Percentiles rank a stretch among this genome's conserved stretches.
Evolutionary conservation across 2,888 invertebrate genomes (phyloP).

Genomic region (Dynastes grantii): DNA sequence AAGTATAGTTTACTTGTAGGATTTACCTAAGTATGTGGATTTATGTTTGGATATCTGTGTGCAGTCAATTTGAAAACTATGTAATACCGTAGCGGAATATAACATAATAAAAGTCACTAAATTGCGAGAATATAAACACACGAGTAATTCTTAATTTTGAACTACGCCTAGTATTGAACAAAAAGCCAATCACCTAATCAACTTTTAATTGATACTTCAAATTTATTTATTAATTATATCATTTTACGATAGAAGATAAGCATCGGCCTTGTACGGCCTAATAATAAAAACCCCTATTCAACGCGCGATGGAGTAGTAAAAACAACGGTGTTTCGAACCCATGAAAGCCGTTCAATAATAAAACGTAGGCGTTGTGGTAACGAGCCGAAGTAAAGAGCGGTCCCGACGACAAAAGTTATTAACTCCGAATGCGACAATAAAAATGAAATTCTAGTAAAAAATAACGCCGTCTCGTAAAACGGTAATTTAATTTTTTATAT

Average conservation of each 20-base stretch:
- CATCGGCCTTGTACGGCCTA: conserved; percentile 8
- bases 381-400: conserved; percentile 30
- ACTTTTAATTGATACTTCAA: not conserved
- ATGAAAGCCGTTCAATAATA: conserved; percentile 42
- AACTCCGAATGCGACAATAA: conserved; percentile 40
- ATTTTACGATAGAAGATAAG: conserved; percentile 26
- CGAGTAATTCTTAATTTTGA: too few species aligned
- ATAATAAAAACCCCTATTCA: conserved; percentile 32
- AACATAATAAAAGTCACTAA: too few species aligned
- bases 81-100: too few species aligned
- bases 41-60: too few species aligned
- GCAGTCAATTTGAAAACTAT: too few species aligned
- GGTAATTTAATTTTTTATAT: conserved; percentile 32
- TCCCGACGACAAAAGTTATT: conserved; percentile 25
- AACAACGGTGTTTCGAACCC: conserved; percentile 36
- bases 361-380: conserved; percentile 34
- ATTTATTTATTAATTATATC: conserved; percentile 24
- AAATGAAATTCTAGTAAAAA: conserved; percentile 39
- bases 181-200: not conserved
- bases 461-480: conserved; percentile 26
- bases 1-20: too few species aligned
- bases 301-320: conserved; percentile 26
- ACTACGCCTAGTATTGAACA: too few species aligned
- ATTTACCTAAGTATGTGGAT: too few species aligned
- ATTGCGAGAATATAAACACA: too few species aligned